Evolutionary conservation across 37 sponge, comb jelly and placozoan species (phyloP), one percentile per base, ranked within the genome.

Genomic region (Lycopodina hypogea): DNA sequence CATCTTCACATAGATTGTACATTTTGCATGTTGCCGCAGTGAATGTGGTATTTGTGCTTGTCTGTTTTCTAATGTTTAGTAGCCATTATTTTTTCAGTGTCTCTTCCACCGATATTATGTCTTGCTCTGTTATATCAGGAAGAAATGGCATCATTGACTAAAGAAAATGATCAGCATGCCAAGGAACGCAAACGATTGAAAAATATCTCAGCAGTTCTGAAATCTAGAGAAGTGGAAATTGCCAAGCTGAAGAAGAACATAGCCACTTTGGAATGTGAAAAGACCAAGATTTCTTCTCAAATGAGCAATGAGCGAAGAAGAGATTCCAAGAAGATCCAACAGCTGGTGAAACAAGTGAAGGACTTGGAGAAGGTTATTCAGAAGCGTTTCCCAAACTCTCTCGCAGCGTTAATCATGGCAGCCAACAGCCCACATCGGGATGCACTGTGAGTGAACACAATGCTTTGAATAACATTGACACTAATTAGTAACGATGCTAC

Each of bases 381-480:
- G 77, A 77, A 79, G 42, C 39, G 86, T 3, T 88, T 82, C 38
- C 93, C 93, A 57, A 92, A 92, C 64, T 92, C 93, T 32, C 67
- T 92, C 21, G 71, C 93, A 26, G 93, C 93, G 14, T 74, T 92
- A 38, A 88, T 92, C 50, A 60, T 80, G 30, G 78, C 93, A 42
- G 69, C 57, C 32, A 68, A 59, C 28, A 69, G 78, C 63, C 12
- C 53, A 50, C 6, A 71, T 7, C 2, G 35, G 29, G 24, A 18
- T 23, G 71, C 38, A 42, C 50, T 45, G 71, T 71, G 19, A 67
- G 19, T 17, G 9, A 4, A 45, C 48, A 45, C 48, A 45, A 45
- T 9, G 8, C 48, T 12, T 45, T 53, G 56, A 53, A 14, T 7
- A 60, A 7, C 61, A 29, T 60, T 60, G 4, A 23, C 14, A 60